Conservation (phyloP, 92 coral and sea anemone genomes). For the Galaxea fascicularis region DNA sequence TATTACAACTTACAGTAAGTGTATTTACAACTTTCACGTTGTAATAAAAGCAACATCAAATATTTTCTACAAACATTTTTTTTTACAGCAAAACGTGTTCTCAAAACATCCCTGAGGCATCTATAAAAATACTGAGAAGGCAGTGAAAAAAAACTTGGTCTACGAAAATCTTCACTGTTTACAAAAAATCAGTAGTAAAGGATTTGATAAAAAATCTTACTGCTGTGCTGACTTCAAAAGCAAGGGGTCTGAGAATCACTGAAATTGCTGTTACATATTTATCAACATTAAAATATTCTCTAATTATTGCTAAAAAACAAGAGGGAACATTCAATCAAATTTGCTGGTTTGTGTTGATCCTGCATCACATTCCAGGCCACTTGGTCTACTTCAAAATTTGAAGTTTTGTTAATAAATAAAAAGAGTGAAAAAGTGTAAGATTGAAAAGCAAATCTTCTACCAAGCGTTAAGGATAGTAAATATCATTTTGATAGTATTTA, state of each 20-base stretch:
- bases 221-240: not conserved
- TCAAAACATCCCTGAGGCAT: conserved; percentile 25
- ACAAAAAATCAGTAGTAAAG: not conserved
- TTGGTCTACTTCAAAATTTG: not conserved
- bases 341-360: conserved; percentile 47
- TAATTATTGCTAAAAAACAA: not conserved
- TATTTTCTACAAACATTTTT: not conserved
- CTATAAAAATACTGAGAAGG: conserved; percentile 5
- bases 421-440: not conserved
- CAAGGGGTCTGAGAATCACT: conserved; percentile 14
- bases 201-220: not conserved
- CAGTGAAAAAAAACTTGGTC: not conserved
- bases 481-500: not conserved
- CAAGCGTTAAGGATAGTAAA: not conserved
- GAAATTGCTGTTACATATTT: not conserved
- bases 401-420: not conserved
- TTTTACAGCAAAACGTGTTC: conserved; percentile 23
- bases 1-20: conserved; percentile 5
- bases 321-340: not conserved
- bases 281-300: not conserved
- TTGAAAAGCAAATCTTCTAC: not conserved
- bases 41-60: not conserved
- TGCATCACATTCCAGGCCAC: conserved; percentile 54
- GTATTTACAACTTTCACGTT: conserved; percentile 13
- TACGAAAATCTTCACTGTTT: not conserved